Percentiles rank a stretch among this genome's conserved stretches.
phyloP scores from a whole-genome alignment of 2,113 vertebrate species.

The Rhinopomastus cyanomelas region DNA sequence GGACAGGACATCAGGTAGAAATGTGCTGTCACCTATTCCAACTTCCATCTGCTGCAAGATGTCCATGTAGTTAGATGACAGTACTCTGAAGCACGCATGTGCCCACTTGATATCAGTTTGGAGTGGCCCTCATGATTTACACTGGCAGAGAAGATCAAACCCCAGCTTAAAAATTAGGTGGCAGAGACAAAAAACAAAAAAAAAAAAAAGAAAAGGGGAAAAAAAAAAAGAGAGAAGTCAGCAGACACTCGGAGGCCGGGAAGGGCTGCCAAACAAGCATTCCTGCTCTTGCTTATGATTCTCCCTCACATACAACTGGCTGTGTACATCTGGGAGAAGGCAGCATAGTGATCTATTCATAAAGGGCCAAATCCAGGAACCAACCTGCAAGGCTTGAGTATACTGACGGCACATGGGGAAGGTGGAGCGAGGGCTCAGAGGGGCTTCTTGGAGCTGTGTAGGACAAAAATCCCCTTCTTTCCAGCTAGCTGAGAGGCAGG shows the following conservation, averaged over 20 bases:
- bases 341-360: conserved; percentile 72
- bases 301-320: conserved; percentile 45
- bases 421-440: not conserved
- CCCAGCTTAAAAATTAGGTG: conserved; percentile 9
- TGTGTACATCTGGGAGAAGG: conserved; percentile 43
- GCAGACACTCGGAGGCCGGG: conserved; percentile 6
- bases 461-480: conserved; percentile 46
- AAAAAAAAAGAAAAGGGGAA: too few species aligned
- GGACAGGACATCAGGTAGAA: not conserved
- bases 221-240: not conserved
- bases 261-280: conserved; percentile 59
- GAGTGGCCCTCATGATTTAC: not conserved
- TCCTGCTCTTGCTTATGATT: conserved; percentile 43
- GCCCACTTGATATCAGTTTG: conserved; percentile 20
- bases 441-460: conserved; percentile 17
- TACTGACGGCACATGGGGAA: not conserved
- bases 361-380: conserved; percentile 54
- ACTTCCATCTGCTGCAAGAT: not conserved
- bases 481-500: not conserved
- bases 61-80: not conserved
- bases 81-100: not conserved
- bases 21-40: not conserved
- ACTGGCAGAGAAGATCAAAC: conserved; percentile 18
- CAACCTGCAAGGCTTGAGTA: conserved; percentile 28
- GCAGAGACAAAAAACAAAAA: not conserved